Evolutionary conservation across 2,888 invertebrate species (phyloP), one percentile per base, ranked within the genome.

Genomic region (Eupithecia inturbata): DNA sequence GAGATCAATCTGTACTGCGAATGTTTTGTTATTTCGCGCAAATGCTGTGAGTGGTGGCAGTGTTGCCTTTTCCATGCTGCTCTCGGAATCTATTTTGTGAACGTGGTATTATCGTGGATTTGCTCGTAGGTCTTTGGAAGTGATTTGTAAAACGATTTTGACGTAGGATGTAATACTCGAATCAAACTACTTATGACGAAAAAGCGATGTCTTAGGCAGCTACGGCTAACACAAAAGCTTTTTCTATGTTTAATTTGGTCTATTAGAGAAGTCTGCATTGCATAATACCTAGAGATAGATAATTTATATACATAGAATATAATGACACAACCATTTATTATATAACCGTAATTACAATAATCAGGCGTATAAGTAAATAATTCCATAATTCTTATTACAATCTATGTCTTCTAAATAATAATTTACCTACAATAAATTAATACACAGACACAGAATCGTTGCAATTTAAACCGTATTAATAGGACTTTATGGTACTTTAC

Each of bases 1-100:
- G 36, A 7, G 26, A 70, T 70, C 70, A 60, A 70, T 70, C 31
- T 63, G 62, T 19, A 62, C 19, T 36, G 22, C 36, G n/a, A 12
- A 33, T 36, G 12, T 36, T 64, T n/a, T n/a, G 64, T 33, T 64
- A 33, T 64, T 64, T 36, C 31, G 22, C 12, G 64, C 64, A 5
- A n/a, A 19, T 28, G 49, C 49, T 9, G 49, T 22, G n/a, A 53
- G 16, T 62, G 31, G 31, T 31, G 26, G 60, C 60, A 60, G 12
- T 28, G 12, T 28, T 26, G 60, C 26, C 53, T 22, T 53, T 53
- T 22, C n/a, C 10, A 45, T 49, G 10, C 53, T 57, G 53, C 57
- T 57, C 12, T 57, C 26, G 9, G 26, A 57, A 57, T 57, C 12
- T 57, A 12, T 57, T 57, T 26, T 14, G 26, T 57, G 57, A 57